Evolutionary conservation across 2,113 vertebrate species (phyloP).

Genomic region (Campylomormyrus tamandua): DNA sequence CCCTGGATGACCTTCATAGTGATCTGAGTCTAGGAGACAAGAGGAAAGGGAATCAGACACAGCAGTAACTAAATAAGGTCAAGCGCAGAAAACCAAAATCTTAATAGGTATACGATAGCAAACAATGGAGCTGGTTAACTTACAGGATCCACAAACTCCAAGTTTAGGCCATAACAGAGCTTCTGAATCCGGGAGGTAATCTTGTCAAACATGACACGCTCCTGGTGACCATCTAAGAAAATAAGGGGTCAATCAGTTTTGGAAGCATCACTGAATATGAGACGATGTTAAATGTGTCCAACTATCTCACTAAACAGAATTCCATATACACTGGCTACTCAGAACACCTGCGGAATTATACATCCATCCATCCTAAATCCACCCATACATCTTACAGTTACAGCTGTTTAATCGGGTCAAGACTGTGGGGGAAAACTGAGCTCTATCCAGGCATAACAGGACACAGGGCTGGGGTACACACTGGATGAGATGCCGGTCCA

Average conservation of each 20-base stretch:
- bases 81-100: background rate
- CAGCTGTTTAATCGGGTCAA: background rate
- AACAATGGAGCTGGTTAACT: constrained; percentile 47
- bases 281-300: background rate
- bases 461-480: background rate
- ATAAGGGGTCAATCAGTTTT: background rate
- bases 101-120: background rate
- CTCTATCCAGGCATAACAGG: background rate
- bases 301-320: background rate
- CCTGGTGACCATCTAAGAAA: constrained; percentile 77
- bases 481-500: background rate
- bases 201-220: constrained; percentile 93
- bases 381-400: background rate
- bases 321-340: background rate
- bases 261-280: background rate
- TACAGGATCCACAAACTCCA: constrained; percentile 90
- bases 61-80: background rate
- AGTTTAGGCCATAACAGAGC: constrained; percentile 89
- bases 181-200: constrained; percentile 96
- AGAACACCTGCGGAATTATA: background rate
- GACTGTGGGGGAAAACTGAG: background rate
- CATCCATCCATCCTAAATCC: background rate
- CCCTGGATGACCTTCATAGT: constrained; percentile 99
- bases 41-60: background rate
- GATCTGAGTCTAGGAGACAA: constrained; percentile 73